These are phyloP conservation scores for Prenolepis imparis DNA, from an alignment of 2,888 invertebrate genomes.

Conservation along the genomic window DNA sequence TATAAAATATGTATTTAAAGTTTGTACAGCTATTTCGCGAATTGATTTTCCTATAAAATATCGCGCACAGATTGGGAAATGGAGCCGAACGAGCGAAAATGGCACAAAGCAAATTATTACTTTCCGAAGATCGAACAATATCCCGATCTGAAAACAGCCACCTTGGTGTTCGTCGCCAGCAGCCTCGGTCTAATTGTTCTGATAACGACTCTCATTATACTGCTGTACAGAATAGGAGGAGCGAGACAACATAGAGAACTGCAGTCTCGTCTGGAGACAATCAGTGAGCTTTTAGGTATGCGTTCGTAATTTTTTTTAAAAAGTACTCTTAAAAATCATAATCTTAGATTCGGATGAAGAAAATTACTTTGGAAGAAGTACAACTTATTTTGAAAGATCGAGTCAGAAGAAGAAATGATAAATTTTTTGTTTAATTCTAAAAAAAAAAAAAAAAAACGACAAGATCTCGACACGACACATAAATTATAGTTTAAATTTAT, in stretches of 20 bases:
- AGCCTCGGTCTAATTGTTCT: slow-evolving; percentile 89
- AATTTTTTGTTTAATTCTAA: background rate
- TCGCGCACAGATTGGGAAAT: slow-evolving; percentile 87
- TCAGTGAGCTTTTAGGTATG: slow-evolving; percentile 90
- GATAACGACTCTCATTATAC: slow-evolving; percentile 89
- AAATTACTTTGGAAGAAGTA: background rate
- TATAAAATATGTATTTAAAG: background rate
- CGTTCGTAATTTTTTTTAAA: background rate
- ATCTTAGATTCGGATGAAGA: background rate
- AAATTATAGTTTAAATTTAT: slow-evolving; percentile 8
- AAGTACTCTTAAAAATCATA: background rate
- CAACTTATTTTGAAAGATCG: background rate
- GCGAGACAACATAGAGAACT: slow-evolving; percentile 89
- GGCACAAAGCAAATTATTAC: slow-evolving; percentile 91
- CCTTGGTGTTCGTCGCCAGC: slow-evolving; percentile 89
- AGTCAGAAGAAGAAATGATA: background rate
- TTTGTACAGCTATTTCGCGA: background rate
- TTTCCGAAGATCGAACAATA: slow-evolving; percentile 91
- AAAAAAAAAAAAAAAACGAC: background rate
- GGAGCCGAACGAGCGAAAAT: slow-evolving; percentile 87
- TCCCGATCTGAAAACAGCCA: slow-evolving; percentile 90
- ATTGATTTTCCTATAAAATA: background rate
- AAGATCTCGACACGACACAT: background rate
- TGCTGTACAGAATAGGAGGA: slow-evolving; percentile 89
- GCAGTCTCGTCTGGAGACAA: slow-evolving; percentile 90